These are phyloP conservation scores for Ascidia mentula DNA, from an alignment of 23 tunicate genomes.

Conservation along the genomic window DNA sequence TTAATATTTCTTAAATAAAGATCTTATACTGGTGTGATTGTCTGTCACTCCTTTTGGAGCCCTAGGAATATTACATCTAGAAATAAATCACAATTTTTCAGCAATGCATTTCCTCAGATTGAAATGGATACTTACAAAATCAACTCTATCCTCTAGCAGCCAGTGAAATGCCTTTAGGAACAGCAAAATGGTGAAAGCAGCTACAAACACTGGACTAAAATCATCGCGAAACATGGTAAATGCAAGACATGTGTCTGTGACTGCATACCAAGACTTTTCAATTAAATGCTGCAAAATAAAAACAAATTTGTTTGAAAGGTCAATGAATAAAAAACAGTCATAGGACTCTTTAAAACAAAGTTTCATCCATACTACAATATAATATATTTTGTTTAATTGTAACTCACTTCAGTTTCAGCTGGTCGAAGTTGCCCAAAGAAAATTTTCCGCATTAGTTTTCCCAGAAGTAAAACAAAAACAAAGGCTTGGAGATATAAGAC, in stretches of 20 bases:
- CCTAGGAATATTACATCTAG: no score
- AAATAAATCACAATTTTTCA: no score
- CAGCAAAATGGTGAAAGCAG: constrained; percentile 80
- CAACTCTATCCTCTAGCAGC: constrained; percentile 95
- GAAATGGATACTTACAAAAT: constrained; percentile 82
- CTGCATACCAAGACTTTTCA: constrained; percentile 97
- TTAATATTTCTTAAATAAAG: no score
- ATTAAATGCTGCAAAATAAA: constrained; percentile 61
- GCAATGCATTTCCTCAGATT: no score
- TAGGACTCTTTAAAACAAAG: neutral
- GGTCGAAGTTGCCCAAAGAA: constrained; percentile 93
- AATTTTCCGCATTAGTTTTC: constrained; percentile 72
- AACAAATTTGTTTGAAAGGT: neutral
- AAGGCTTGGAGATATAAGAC: constrained; percentile 89
- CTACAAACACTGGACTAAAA: constrained; percentile 90
- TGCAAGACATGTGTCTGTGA: constrained; percentile 98
- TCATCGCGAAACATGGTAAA: constrained; percentile 98
- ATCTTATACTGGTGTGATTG: no score
- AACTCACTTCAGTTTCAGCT: constrained; percentile 82
- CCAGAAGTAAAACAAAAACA: constrained; percentile 79
- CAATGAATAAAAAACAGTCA: neutral
- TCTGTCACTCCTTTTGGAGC: no score
- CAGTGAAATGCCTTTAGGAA: constrained; percentile 95
- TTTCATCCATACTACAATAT: neutral
- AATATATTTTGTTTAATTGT: no score